phyloP scores from a whole-genome alignment of 2,797 vertebrate species.

The Rhinophrynus dorsalis region DNA sequence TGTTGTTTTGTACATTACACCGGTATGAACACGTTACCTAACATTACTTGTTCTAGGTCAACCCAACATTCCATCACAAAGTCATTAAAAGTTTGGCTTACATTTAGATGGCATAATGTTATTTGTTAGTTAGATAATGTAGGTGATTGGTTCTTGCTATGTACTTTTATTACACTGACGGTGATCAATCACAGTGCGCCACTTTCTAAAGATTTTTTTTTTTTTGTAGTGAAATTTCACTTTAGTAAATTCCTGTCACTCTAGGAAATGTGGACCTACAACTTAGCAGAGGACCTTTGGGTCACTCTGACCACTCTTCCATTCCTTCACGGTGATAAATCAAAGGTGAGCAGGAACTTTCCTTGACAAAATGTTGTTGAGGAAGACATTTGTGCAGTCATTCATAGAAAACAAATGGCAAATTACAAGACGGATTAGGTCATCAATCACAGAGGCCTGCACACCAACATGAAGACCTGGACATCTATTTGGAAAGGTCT shows the following conservation, averaged over 20 bases:
- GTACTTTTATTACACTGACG: background rate
- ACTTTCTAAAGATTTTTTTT: conserved; percentile 11
- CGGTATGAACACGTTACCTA: too few relatives aligned
- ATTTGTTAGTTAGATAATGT: conserved; percentile 28
- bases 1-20: too few relatives aligned
- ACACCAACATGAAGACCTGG: conserved; percentile 13
- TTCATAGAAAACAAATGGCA: conserved; percentile 28
- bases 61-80: too few relatives aligned
- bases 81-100: background rate
- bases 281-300: background rate
- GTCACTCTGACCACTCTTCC: background rate
- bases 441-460: conserved; percentile 35
- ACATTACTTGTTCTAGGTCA: too few relatives aligned
- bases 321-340: conserved; percentile 38
- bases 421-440: conserved; percentile 43
- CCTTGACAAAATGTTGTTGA: conserved; percentile 29
- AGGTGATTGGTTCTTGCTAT: conserved; percentile 5
- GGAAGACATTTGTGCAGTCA: conserved; percentile 45
- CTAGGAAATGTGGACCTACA: background rate
- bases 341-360: conserved; percentile 39
- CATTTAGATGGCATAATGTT: conserved; percentile 11
- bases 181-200: conserved; percentile 30
- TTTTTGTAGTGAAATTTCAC: conserved; percentile 2
- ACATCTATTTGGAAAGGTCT: conserved; percentile 34
- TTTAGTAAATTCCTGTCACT: conserved; percentile 38